phyloP scores from a whole-genome alignment of 2,888 invertebrate species.

The Carabus problematicus region DNA sequence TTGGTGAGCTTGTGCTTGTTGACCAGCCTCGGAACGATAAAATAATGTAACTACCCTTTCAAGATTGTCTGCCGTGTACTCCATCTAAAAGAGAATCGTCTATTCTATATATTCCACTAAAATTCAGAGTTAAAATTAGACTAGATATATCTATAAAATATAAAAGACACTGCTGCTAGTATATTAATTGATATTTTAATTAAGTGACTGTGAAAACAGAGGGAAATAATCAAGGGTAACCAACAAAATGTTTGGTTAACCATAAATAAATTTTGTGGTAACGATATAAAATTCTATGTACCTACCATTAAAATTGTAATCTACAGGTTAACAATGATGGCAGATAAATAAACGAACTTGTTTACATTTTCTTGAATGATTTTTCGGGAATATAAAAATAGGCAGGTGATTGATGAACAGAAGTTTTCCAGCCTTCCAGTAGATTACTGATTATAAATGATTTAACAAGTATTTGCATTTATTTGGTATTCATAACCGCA shows the following conservation, averaged over 20 bases:
- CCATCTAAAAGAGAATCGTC: slow-evolving; percentile 59
- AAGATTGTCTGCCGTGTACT: slow-evolving; percentile 69
- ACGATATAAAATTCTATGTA: background rate
- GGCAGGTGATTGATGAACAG: slow-evolving; percentile 18
- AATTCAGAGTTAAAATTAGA: background rate
- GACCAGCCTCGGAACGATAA: slow-evolving; percentile 67
- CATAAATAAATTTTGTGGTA: too few relatives aligned
- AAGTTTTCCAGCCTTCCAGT: slow-evolving; percentile 23
- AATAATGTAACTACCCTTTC: slow-evolving; percentile 74
- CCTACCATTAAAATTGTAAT: slow-evolving; percentile 22
- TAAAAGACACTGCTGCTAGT: too few relatives aligned
- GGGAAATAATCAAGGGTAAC: too few relatives aligned
- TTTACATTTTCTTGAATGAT: slow-evolving; percentile 37
- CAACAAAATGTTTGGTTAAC: too few relatives aligned
- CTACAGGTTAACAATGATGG: slow-evolving; percentile 19
- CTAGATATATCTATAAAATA: too few relatives aligned
- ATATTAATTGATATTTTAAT: too few relatives aligned
- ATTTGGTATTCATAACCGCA: slow-evolving; percentile 18
- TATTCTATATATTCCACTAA: background rate
- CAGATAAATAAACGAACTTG: slow-evolving; percentile 35
- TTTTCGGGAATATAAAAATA: slow-evolving; percentile 31
- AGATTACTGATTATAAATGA: slow-evolving; percentile 9
- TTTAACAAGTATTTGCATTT: slow-evolving; percentile 4
- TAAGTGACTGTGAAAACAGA: too few relatives aligned
- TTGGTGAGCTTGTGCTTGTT: slow-evolving; percentile 80